Base-by-base conservation (phyloP, 2,113 vertebrate genomes). In the Rattus rattus region DNA sequence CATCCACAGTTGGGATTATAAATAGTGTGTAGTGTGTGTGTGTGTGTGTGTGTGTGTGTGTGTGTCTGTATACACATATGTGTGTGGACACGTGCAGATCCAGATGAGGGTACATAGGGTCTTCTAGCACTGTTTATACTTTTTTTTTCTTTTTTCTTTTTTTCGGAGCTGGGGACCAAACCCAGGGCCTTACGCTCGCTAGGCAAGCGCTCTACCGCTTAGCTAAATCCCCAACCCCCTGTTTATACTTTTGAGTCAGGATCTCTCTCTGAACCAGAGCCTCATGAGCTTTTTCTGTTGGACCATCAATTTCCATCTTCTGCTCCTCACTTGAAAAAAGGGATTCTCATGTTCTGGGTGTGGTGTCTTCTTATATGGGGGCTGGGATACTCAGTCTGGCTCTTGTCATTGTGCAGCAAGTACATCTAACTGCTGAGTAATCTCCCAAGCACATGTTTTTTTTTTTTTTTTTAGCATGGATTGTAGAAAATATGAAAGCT, bases 401-500 rank as follows among this genome's bases (percentile, higher is more conserved):
- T 30, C n/a, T 80, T 30, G 12, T 59, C 52, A n/a, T 36, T n/a
- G 52, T 56, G 52, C 9, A 24, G 52, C 33, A 56, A 81, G 19
- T 12, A 12, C 9, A 1, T 59, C 52, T 81, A 56, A 36, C 16
- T 54, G 1, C 16, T 36, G 52, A 36, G 79, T 19, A 1, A 24
- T 59, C 10, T n/a, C 5, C 0, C 2, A 59, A 12, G 54, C 10
- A 19, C 10, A n/a, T n/a, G n/a, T n/a, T n/a, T n/a, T n/a, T n/a
- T n/a, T 5, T 36, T 30, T n/a, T 56, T 22, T 8, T 17, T 56
- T 59, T 12, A 81, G 20, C 4, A 24, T 81, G 33, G 54, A 59
- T 7, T 59, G 19, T 13, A 49, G 84, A 52, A 69, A 69, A 13
- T 52, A 69, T 13, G 49, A 84, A 87, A 67, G n/a, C 16, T 65